phyloP scores from a whole-genome alignment of 2,113 vertebrate genomes.

The Myiagra hebetior region DNA sequence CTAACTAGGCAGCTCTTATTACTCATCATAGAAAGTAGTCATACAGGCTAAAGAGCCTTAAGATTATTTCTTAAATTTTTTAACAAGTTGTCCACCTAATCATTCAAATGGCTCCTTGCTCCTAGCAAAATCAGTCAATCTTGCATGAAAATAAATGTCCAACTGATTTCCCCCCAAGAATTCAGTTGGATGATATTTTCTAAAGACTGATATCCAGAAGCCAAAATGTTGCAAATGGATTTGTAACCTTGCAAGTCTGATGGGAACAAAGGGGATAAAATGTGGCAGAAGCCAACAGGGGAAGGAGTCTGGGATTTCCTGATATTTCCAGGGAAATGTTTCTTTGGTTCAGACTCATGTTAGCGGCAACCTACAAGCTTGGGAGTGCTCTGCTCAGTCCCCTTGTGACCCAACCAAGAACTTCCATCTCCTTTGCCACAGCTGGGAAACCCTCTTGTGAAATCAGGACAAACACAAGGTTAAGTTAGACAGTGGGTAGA shows the following conservation, averaged over 20 bases:
- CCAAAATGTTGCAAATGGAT: background rate
- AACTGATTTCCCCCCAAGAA: too few relatives aligned
- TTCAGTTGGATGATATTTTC: background rate
- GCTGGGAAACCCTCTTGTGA: background rate
- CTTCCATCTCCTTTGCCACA: background rate
- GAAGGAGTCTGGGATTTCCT: background rate
- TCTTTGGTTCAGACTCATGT: background rate
- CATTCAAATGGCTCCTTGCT: background rate
- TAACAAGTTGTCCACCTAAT: background rate
- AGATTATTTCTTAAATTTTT: conserved; percentile 3
- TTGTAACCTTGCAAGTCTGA: background rate
- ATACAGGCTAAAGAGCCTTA: background rate
- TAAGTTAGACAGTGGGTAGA: background rate
- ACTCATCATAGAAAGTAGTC: background rate
- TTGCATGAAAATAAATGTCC: background rate
- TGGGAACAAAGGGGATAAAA: background rate
- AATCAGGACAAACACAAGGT: background rate
- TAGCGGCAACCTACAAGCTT: rapidly evolving
- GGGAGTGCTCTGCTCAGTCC: background rate
- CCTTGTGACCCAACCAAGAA: background rate
- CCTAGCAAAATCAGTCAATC: background rate
- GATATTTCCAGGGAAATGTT: background rate
- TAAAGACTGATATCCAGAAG: background rate
- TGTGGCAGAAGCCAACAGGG: background rate
- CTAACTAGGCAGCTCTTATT: conserved; percentile 33